These are phyloP conservation scores for Drepanosiphum platanoidis DNA, from an alignment of 2,888 invertebrate genomes.

Conservation along the genomic window DNA sequence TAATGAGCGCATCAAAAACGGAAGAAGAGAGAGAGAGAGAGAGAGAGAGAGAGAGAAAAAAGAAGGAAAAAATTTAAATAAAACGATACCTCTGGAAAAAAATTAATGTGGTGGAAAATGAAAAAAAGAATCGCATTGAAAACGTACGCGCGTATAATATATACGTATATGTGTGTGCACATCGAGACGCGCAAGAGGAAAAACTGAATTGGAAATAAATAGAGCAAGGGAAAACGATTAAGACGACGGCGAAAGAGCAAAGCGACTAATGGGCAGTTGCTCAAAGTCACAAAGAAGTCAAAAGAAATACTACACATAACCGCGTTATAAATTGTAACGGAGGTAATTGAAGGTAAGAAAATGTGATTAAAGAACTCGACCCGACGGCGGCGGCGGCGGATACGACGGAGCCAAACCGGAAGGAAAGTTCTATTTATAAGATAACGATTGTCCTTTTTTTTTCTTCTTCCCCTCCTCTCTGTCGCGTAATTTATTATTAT, in stretches of 20 bases:
- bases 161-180: neutral
- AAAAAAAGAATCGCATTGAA: neutral
- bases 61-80: neutral
- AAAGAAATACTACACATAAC: neutral
- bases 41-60: no score
- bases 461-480: no score
- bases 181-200: neutral
- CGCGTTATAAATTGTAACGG: neutral
- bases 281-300: neutral
- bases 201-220: neutral
- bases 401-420: neutral
- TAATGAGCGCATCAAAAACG: neutral
- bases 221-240: neutral
- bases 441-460: neutral
- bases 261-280: neutral
- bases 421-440: neutral
- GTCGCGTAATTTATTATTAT: neutral
- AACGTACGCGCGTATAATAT: neutral
- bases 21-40: no score
- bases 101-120: conserved; percentile 23
- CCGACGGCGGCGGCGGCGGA: neutral
- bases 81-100: neutral
- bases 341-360: neutral
- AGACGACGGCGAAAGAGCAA: neutral
- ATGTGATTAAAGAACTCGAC: neutral